Conservation (phyloP, 2,113 vertebrate species). For the Cebus imitator region DNA sequence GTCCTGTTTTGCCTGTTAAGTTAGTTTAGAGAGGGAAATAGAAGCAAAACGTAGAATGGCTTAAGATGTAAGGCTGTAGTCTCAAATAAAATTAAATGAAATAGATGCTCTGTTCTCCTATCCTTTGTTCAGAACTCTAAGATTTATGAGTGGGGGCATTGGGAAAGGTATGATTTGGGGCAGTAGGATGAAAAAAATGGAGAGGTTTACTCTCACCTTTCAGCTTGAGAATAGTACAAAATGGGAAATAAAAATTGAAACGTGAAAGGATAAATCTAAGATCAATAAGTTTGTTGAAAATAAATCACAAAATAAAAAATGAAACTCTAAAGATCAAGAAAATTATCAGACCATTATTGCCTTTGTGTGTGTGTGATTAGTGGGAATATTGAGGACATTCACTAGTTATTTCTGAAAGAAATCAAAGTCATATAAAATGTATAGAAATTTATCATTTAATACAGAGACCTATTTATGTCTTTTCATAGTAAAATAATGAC, state of each 20-base stretch:
- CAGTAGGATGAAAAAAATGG: neutral
- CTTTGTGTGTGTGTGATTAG: neutral
- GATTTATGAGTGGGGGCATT: neutral
- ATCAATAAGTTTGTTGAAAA: neutral
- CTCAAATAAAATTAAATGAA: neutral
- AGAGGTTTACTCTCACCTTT: neutral
- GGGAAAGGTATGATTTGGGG: neutral
- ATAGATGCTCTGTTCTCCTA: neutral
- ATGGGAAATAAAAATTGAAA: neutral
- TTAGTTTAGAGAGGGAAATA: neutral
- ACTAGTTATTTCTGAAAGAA: neutral
- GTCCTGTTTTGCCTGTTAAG: neutral
- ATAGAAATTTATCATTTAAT: neutral
- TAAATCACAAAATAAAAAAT: neutral
- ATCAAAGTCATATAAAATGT: neutral
- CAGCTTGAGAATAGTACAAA: neutral
- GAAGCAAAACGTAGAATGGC: neutral
- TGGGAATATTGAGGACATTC: neutral
- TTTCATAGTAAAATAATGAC: neutral
- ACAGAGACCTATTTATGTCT: neutral
- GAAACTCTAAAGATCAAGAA: neutral
- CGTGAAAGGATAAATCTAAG: neutral
- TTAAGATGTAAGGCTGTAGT: neutral
- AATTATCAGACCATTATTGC: neutral
- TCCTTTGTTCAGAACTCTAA: neutral